phyloP scores from a whole-genome alignment of 2,113 vertebrate species.

The Ibidorhyncha struthersii region DNA sequence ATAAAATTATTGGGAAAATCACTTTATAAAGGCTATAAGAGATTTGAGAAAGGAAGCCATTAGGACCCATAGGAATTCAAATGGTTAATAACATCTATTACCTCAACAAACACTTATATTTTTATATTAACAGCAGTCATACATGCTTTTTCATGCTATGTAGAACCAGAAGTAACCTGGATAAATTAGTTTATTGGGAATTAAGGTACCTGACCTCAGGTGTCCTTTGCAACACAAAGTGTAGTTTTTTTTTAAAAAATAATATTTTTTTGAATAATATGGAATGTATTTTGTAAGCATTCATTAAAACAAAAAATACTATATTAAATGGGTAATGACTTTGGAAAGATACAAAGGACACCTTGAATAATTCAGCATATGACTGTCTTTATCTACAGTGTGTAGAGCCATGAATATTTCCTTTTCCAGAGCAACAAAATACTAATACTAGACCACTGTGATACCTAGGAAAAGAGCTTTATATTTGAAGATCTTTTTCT shows the following conservation, averaged over 20 bases:
- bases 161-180: not conserved
- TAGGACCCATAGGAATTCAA: too few relatives aligned
- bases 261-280: not conserved
- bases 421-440: not conserved
- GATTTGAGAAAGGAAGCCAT: too few relatives aligned
- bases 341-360: not conserved
- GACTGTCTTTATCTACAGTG: not conserved
- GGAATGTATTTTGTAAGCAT: not conserved
- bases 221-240: not conserved
- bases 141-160: too few relatives aligned
- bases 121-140: too few relatives aligned
- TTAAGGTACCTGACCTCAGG: not conserved
- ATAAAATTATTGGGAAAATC: too few relatives aligned
- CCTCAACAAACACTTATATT: too few relatives aligned
- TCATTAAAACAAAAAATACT: not conserved
- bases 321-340: not conserved
- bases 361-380: not conserved
- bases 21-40: too few relatives aligned
- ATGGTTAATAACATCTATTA: too few relatives aligned
- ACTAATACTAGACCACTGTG: not conserved
- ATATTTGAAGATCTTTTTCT: not conserved
- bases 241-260: not conserved
- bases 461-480: not conserved
- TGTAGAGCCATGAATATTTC: not conserved
- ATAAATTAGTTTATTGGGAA: not conserved